Percentiles rank a stretch among this genome's conserved stretches.
Conservation (phyloP, 2,113 vertebrate genomes). For the Calidris pygmaea region DNA sequence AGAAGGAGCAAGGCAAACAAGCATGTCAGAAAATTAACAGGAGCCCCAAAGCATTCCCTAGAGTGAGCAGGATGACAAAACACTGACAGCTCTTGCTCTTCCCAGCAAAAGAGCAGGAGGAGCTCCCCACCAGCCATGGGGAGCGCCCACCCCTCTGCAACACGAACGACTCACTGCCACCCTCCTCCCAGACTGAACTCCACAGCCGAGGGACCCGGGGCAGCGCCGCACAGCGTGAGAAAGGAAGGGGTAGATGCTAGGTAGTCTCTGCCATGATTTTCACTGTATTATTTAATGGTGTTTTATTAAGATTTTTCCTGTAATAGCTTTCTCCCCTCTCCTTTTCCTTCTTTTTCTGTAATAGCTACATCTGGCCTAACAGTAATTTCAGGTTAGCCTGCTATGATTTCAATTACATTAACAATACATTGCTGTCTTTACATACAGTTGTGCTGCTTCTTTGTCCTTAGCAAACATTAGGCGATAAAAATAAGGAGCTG, state of each 20-base stretch:
- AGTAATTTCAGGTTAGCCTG: background rate
- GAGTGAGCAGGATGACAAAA: background rate
- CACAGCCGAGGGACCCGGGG: fast-evolving
- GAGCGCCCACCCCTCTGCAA: background rate
- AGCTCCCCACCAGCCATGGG: background rate
- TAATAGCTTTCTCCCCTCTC: background rate
- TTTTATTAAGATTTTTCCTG: background rate
- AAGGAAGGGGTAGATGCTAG: background rate
- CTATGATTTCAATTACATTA: background rate
- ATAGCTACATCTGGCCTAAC: background rate
- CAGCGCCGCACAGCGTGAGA: fast-evolving
- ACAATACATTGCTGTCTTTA: background rate
- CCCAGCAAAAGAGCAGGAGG: background rate
- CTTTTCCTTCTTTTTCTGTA: background rate
- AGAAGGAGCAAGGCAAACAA: background rate
- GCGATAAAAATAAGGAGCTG: background rate
- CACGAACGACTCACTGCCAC: fast-evolving
- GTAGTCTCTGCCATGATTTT: background rate
- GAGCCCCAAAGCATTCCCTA: fast-evolving
- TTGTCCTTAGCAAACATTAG: background rate
- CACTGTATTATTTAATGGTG: background rate
- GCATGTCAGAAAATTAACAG: background rate
- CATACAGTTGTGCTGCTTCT: background rate
- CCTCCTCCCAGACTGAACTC: background rate
- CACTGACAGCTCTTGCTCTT: background rate